phyloP scores from a whole-genome alignment of 2,797 vertebrate species.

The Nannoperca australis region DNA sequence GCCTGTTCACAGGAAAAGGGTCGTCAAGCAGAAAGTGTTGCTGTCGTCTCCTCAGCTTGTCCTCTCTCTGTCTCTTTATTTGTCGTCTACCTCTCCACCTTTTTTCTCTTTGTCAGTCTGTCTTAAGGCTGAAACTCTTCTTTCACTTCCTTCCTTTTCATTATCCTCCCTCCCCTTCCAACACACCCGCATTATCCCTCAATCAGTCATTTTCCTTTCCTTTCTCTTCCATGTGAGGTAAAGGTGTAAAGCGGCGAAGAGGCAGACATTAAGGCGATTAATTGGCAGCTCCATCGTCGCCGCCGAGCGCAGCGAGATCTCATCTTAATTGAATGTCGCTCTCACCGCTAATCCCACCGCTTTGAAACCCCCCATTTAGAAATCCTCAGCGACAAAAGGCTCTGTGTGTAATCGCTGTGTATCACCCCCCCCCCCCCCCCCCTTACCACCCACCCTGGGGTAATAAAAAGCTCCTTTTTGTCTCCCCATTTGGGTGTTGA shows the following conservation, averaged over 20 bases:
- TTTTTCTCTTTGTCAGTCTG: constrained; percentile 2
- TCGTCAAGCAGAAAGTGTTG: constrained; percentile 34
- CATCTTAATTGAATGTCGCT: constrained; percentile 86
- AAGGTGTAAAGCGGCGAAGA: constrained; percentile 66
- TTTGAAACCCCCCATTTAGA: constrained; percentile 77
- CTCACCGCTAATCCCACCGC: constrained; percentile 78
- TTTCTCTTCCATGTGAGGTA: constrained; percentile 56
- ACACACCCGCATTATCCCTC: constrained; percentile 47
- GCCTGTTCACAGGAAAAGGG: constrained; percentile 71
- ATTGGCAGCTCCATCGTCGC: constrained; percentile 74
- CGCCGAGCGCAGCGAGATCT: constrained; percentile 66
- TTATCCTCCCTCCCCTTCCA: background rate
- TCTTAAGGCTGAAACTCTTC: constrained; percentile 17
- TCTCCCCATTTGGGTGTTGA: constrained; percentile 73
- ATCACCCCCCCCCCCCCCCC: constrained; percentile 38
- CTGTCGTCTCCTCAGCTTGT: background rate
- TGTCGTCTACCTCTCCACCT: background rate
- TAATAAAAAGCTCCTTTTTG: constrained; percentile 73
- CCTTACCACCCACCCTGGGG: constrained; percentile 55
- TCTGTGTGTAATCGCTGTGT: constrained; percentile 77
- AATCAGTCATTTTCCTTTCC: constrained; percentile 63
- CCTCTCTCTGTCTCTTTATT: constrained; percentile 7
- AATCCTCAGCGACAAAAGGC: constrained; percentile 77
- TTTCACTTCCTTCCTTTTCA: constrained; percentile 14
- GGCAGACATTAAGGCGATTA: constrained; percentile 82